Percentiles rank a stretch among this genome's conserved stretches.
These are phyloP conservation scores for Goniozus legneri DNA, from an alignment of 1,140 invertebrate species.

Conservation along the genomic window DNA sequence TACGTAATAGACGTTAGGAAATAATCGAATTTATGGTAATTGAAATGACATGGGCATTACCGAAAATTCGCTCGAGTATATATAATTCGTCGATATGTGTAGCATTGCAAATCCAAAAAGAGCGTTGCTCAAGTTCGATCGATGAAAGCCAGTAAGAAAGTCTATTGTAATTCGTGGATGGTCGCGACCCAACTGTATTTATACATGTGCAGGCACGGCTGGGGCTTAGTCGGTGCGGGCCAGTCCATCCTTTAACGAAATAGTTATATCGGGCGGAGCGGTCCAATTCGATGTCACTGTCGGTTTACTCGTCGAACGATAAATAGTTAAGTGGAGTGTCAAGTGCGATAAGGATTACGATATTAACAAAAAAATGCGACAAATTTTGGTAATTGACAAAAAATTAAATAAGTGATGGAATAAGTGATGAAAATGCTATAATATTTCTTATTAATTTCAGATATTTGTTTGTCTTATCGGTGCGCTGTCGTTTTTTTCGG, in stretches of 20 bases:
- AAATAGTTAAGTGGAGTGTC: conserved; percentile 30
- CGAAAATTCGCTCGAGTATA: too few relatives aligned
- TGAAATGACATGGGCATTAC: too few relatives aligned
- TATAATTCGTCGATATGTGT: conserved; percentile 34
- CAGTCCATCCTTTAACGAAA: conserved; percentile 43
- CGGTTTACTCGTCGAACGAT: conserved; percentile 13
- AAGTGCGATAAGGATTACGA: conserved; percentile 30
- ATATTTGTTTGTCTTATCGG: conserved; percentile 15
- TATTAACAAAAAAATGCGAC: conserved; percentile 31
- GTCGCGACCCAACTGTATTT: conserved; percentile 54
- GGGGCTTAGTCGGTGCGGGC: conserved; percentile 43
- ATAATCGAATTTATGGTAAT: too few relatives aligned
- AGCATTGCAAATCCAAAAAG: conserved; percentile 45
- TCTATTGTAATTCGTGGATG: conserved; percentile 55
- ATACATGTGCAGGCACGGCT: conserved; percentile 50
- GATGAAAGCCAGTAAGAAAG: conserved; percentile 55
- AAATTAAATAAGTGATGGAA: too few relatives aligned
- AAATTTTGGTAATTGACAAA: conserved; percentile 32
- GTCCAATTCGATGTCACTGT: conserved; percentile 21
- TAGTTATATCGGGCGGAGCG: conserved; percentile 25
- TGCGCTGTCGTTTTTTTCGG: conserved; percentile 5
- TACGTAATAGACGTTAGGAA: too few relatives aligned
- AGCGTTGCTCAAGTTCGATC: conserved; percentile 49
- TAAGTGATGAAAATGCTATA: too few relatives aligned
- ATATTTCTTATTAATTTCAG: conserved; percentile 16